Base-by-base conservation (phyloP, 2,888 invertebrate genomes). In the Ophion ventricosus region DNA sequence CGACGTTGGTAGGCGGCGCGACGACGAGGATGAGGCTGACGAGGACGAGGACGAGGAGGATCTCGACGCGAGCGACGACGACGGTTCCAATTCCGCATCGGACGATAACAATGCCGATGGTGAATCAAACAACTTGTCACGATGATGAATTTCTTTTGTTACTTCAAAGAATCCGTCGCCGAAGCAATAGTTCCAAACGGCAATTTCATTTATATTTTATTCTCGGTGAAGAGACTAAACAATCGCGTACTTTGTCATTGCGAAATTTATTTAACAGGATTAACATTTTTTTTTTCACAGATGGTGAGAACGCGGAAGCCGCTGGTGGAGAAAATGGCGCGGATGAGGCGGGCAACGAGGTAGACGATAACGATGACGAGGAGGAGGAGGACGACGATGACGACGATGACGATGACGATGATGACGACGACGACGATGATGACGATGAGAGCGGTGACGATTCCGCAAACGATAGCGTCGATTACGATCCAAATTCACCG, bases 11-110 rank as follows among this genome's bases (percentile, higher is more conserved):
- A 94, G 98, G 85, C 95, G 96, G 91, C 95, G 98, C 89, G 97
- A 97, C 91, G 97, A 97, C 90, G 98, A 98, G 87, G 98, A 98
- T 89, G 98, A 98, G 93, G 97, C 96, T 94, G 95, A 96, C 88
- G 96, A 96, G 87, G 96, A 96, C 54, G 95, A 95, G 1, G 95
- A 95, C 59, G 95, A 95, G 75, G 95, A 95, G 59, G 95, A 95
- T 85, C 92, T 95, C 90, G 94, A 94, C 87, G 95, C 95, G 77
- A 95, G 94, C 84, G 96, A 96, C 89, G 96, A 95, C 87, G 95
- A 95, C 90, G 93, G 92, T n/a, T 93, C 93, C 4, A 93, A 92
- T 81, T 92, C 93, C 20, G 93, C 90, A 40, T 93, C 94, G 35
- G 94, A 94, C 75, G 94, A 94, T 85, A 93, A 94, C 83, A 93